Base-by-base conservation (phyloP, 2,888 invertebrate genomes). In the Megastigmus dorsalis region DNA sequence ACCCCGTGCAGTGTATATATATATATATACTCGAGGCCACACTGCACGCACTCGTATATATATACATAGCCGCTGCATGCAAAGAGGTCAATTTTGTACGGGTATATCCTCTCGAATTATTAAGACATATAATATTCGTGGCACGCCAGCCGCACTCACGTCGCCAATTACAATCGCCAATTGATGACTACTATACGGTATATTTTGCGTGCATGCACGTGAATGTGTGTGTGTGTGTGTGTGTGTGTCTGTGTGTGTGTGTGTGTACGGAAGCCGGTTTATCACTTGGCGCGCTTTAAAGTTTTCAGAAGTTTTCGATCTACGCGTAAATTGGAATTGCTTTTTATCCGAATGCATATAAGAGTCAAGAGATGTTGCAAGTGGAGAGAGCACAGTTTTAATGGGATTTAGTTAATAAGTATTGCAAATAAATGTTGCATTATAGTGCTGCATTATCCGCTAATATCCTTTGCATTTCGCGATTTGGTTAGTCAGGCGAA, bases 81-180 rank as follows among this genome's bases (percentile, higher is more conserved):
- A 48, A 48, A 65, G 28, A 57, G 48, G 57, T 36, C 65, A 15
- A 59, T 50, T 65, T 48, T 57, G 48, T 6, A 36, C 15, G n/a
- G n/a, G n/a, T n/a, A n/a, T n/a, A 20, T 66, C 52, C 60, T 68
- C 33, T 67, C 41, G 45, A 68, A 63, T 74, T 68, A 73, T 73
- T 67, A 48, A 62, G 68, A 63, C 41, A n/a, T 38, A 52, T 15
- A 20, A 59, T 45, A 54, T 73, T 48, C 63, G 18, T 18, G 55
- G n/a, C 60, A 52, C 55, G 43, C 15, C 28, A 30, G 50, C 13
- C 15, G 45, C 33, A 20, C 23, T 23, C 45, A 45, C n/a, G 20
- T 28, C 38, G 33, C 50, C 26, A 55, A 60, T 73, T 66, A 59
- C 59, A 52, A 72, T 59, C 41, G 26, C 20, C 55, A 20, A 68